Evolutionary conservation across 2,888 invertebrate species (phyloP).

Genomic region (Metopia argyrocephala): DNA sequence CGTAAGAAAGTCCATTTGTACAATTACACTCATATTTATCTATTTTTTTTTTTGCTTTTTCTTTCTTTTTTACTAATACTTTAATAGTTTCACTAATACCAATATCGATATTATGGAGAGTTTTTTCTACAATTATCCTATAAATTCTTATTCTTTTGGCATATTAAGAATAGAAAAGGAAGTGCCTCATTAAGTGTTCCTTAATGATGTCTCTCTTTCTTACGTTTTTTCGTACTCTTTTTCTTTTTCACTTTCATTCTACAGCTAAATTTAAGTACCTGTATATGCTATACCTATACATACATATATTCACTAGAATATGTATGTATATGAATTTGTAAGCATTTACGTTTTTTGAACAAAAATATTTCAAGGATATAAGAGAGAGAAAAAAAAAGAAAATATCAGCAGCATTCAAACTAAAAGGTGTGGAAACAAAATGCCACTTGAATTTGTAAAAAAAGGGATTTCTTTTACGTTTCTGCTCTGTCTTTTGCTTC

Average conservation of each 20-base stretch:
- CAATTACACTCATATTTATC: too few relatives aligned
- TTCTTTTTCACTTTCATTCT: too few relatives aligned
- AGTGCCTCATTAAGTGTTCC: slow-evolving; percentile 68
- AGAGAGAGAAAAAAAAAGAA: slow-evolving; percentile 19
- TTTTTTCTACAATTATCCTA: slow-evolving; percentile 9
- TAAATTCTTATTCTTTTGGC: slow-evolving; percentile 31
- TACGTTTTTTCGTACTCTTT: too few relatives aligned
- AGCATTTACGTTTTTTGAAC: slow-evolving; percentile 6
- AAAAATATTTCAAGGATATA: slow-evolving; percentile 22
- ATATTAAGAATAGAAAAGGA: slow-evolving; percentile 60
- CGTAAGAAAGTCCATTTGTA: neutral
- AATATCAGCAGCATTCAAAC: slow-evolving; percentile 33
- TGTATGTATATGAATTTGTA: neutral
- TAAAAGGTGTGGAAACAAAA: slow-evolving; percentile 57
- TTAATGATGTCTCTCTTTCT: slow-evolving; percentile 67
- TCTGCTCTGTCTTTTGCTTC: neutral
- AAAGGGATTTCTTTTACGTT: neutral
- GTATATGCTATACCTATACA: too few relatives aligned
- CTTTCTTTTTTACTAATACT: neutral
- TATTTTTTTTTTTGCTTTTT: neutral
- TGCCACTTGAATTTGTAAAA: slow-evolving; percentile 56
- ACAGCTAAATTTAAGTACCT: neutral
- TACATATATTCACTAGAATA: too few relatives aligned
- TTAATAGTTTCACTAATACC: slow-evolving; percentile 1
- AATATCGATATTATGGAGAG: slow-evolving; percentile 2